Evolutionary conservation across 2,797 vertebrate genomes (phyloP).

Genomic region (Emys orbicularis): DNA sequence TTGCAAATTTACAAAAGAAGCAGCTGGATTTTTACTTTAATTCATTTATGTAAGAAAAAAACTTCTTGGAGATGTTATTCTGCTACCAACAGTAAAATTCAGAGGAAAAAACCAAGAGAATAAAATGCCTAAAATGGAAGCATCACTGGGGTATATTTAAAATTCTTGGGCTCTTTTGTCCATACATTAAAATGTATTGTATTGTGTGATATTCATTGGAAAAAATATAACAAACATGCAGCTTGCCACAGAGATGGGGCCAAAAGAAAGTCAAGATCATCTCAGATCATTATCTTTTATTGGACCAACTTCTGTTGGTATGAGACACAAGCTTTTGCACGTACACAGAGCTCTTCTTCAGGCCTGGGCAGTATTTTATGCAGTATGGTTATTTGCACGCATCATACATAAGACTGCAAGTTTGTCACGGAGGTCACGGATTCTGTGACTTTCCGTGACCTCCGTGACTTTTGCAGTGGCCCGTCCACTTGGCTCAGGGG

Average conservation of each 20-base stretch:
- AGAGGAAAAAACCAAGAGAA: not conserved
- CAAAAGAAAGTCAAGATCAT: not conserved
- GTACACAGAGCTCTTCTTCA: no score
- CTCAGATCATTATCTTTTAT: not conserved
- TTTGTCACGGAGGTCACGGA: no score
- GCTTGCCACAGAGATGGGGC: not conserved
- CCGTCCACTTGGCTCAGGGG: no score
- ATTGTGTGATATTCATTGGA: not conserved
- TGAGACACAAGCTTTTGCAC: not conserved
- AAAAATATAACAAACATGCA: not conserved
- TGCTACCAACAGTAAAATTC: not conserved
- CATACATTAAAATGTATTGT: no score
- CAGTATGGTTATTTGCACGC: not conserved
- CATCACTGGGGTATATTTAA: not conserved
- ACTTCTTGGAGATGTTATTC: not conserved
- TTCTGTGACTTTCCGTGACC: no score
- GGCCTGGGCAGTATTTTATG: no score
- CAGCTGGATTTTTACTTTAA: slow-evolving; percentile 3
- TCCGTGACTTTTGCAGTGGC: no score
- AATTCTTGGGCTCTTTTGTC: not conserved
- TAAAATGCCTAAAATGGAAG: not conserved
- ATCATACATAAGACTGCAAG: not conserved
- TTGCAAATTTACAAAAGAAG: slow-evolving; percentile 53
- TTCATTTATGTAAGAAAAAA: not conserved
- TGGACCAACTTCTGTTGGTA: not conserved